Evolutionary conservation across 2,113 vertebrate species (phyloP).

Genomic region (Malurus elegans): DNA sequence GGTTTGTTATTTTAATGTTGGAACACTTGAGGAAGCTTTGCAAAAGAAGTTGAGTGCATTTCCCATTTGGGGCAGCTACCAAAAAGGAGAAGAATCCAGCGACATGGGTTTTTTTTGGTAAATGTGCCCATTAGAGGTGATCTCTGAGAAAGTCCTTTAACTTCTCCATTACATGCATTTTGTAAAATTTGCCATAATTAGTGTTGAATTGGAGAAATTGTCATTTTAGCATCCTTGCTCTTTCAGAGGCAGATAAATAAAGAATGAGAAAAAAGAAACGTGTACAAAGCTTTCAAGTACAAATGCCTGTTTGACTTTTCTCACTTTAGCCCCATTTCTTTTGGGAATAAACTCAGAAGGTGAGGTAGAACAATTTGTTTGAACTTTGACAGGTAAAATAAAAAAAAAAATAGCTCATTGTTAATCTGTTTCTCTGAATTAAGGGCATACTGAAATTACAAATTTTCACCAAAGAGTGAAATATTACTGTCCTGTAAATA

Average conservation of each 20-base stretch:
- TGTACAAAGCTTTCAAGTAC: not conserved
- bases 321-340: not conserved
- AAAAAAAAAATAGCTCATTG: not conserved
- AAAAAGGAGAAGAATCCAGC: not conserved
- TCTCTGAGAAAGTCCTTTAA: not conserved
- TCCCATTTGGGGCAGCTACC: not conserved
- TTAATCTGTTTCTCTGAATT: not conserved
- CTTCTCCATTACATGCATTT: not conserved
- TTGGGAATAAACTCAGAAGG: not conserved
- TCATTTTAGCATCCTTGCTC: not conserved
- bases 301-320: not conserved
- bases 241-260: not conserved
- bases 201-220: not conserved
- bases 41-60: not conserved
- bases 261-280: not conserved
- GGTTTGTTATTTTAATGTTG: not conserved
- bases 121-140: not conserved
- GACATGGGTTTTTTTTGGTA: not conserved
- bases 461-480: not conserved
- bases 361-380: not conserved
- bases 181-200: not conserved
- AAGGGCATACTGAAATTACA: not conserved
- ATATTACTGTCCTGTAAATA: not conserved
- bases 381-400: not conserved
- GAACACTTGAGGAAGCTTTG: not conserved